Evolutionary conservation across 2,888 invertebrate species (phyloP).

Genomic region (Tenthredo distinguenda): DNA sequence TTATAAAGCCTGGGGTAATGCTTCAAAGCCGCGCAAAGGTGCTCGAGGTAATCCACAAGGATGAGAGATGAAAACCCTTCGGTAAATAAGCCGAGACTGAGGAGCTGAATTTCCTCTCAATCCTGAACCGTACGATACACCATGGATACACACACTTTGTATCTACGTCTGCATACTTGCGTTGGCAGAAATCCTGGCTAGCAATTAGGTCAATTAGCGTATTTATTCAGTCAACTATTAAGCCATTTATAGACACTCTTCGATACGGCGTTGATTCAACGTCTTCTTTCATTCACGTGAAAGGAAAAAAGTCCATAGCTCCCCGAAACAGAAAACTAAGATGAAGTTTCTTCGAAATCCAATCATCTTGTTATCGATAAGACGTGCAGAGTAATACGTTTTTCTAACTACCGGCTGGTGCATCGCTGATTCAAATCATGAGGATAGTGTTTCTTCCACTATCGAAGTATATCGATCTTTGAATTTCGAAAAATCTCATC

Average conservation of each 20-base stretch:
- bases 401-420: background rate
- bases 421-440: background rate
- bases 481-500: no score
- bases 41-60: background rate
- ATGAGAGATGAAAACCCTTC: background rate
- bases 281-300: background rate
- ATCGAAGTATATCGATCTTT: background rate
- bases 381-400: background rate
- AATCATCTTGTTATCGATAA: background rate
- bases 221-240: background rate
- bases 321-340: background rate
- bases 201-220: background rate
- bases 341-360: background rate
- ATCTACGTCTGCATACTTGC: background rate
- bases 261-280: background rate
- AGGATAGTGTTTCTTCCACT: background rate
- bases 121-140: background rate
- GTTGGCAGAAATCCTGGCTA: background rate
- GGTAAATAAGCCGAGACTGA: background rate
- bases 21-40: background rate
- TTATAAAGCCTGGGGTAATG: background rate
- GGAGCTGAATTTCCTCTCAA: background rate
- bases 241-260: background rate
- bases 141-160: background rate
- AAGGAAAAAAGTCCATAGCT: background rate